Evolutionary conservation across 1,140 invertebrate species (phyloP), one percentile per base, ranked within the genome.

Genomic region (Brachionus manjavacas): DNA sequence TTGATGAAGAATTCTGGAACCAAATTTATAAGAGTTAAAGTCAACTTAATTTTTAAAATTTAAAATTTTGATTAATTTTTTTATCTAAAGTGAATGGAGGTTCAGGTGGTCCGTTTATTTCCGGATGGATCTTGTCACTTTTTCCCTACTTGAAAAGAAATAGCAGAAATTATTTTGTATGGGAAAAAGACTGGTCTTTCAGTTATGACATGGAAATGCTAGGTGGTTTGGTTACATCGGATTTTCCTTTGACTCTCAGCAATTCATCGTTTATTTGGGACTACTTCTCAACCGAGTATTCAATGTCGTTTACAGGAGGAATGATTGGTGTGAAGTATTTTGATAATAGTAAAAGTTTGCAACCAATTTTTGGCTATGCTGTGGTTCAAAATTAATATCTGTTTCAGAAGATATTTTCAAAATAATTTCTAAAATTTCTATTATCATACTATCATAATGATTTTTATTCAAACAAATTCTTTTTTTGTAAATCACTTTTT

Each of bases 311-410:
- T 52, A 16, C 66, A 14, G 80, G 49, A 46, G 80, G 80, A 0
- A 23, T 83, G 55, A 28, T 68, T 68, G 80, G 80, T 35, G 43
- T 83, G 41, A 46, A 46, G 11, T 83, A 31, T 52, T 23, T 11
- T 25, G 14, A 83, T 46, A 23, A 35, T 1, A 28, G 31, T 35
- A n/a, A 72, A 31, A 49, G 8, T 46, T 31, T 68, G 28, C 20
- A 83, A 72, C 80, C 80, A 46, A 16, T 83, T 23, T 68, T 83
- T 49, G 60, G 80, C 31, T 83, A 68, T 68, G 80, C 80, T 68
- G 80, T 83, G 14, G 12, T 46, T 35, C 43, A 76, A 76, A 76
- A 76, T 76, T 23, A 9, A 25, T 31, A 46, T 8, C 9, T n/a
- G 46, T 72, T 35, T 39, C 25, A 11, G 20, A 12, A 14, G 14